phyloP scores from a whole-genome alignment of 2,113 vertebrate genomes.

The Carlito syrichta region DNA sequence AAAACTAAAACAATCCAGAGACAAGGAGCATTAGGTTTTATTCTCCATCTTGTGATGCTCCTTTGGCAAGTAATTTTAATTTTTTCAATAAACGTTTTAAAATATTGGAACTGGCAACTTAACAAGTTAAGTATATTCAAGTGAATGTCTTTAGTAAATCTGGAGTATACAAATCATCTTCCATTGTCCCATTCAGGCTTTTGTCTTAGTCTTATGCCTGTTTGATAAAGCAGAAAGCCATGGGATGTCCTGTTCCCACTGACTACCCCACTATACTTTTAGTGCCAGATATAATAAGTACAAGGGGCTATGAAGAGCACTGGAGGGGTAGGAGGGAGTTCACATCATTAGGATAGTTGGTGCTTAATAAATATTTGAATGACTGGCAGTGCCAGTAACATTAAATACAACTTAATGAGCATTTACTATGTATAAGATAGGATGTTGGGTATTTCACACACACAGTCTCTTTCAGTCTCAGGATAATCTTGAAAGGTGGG shows the following conservation, averaged over 20 bases:
- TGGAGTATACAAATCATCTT: neutral
- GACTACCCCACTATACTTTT: neutral
- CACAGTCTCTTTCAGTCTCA: neutral
- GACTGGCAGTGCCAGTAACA: neutral
- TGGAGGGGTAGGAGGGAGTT: rapidly evolving
- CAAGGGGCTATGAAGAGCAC: neutral
- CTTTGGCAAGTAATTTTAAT: constrained; percentile 40
- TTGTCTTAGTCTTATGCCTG: neutral
- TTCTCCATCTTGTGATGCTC: neutral
- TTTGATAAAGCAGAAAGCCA: neutral
- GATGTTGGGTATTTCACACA: rapidly evolving
- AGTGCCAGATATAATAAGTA: neutral
- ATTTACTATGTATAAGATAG: neutral
- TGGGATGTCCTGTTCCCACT: too few species aligned
- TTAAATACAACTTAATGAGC: neutral
- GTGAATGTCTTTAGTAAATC: neutral
- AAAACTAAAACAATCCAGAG: constrained; percentile 27
- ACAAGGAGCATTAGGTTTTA: neutral
- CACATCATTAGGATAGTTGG: neutral
- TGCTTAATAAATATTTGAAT: neutral
- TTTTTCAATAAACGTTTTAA: constrained; percentile 58
- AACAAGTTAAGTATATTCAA: neutral
- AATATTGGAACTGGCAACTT: neutral
- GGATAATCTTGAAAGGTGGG: neutral
- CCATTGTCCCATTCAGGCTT: neutral